Evolutionary conservation across 2,113 vertebrate genomes (phyloP).

Genomic region (Cyanistes caeruleus): DNA sequence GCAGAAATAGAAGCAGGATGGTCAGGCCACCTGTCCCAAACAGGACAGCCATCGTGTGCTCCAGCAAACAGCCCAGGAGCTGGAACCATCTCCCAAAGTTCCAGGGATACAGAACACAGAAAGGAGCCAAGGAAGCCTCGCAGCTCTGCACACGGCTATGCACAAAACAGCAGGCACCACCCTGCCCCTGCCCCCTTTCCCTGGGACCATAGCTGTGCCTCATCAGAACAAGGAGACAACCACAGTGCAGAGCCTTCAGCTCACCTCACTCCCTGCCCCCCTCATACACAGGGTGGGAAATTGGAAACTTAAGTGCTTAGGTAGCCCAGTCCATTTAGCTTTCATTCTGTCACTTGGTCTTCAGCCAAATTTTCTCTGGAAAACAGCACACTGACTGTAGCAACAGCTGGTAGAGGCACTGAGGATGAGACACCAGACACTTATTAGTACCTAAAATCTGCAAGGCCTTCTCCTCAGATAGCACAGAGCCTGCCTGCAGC

Average conservation of each 20-base stretch:
- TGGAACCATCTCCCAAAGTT: background rate
- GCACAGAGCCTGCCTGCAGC: background rate
- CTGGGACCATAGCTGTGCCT: background rate
- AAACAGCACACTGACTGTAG: background rate
- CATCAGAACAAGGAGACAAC: background rate
- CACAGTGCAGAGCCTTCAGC: background rate
- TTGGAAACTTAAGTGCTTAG: background rate
- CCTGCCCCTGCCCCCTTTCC: too few relatives aligned
- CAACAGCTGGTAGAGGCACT: background rate
- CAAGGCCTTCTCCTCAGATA: background rate
- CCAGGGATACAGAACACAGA: background rate
- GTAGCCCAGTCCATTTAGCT: background rate
- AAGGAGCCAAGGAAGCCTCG: background rate
- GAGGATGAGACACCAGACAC: background rate
- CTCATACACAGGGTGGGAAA: background rate
- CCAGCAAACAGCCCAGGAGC: background rate
- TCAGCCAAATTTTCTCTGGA: background rate
- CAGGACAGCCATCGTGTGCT: background rate
- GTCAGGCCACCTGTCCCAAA: background rate
- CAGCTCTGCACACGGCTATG: background rate
- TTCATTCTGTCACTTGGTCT: background rate
- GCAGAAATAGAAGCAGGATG: background rate
- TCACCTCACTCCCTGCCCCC: background rate
- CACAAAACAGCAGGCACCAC: rapidly evolving
- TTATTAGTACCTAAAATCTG: background rate